phyloP scores from a whole-genome alignment of 2,888 invertebrate genomes.

The Drosophila birchii region DNA sequence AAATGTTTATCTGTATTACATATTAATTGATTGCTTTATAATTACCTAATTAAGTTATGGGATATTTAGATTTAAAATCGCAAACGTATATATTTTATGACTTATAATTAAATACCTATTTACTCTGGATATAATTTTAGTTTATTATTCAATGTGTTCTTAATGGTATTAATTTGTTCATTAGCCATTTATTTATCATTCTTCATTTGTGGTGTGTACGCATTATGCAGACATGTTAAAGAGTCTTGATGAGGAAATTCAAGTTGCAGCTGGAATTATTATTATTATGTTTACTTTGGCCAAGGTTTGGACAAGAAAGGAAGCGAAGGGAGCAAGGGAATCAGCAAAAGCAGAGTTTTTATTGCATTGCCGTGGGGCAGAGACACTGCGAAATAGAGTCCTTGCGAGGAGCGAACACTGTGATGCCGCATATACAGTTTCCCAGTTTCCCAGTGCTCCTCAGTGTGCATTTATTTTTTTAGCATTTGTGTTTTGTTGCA shows the following conservation, averaged over 20 bases:
- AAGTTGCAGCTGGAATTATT: slow-evolving; percentile 48
- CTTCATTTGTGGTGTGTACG: background rate
- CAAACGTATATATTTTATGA: background rate
- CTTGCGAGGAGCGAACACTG: slow-evolving; percentile 18
- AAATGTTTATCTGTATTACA: background rate
- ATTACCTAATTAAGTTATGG: background rate
- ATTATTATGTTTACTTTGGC: slow-evolving; percentile 66
- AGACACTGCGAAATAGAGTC: slow-evolving; percentile 25
- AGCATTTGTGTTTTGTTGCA: slow-evolving; percentile 43
- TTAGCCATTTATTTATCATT: slow-evolving; percentile 3
- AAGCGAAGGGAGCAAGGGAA: slow-evolving; percentile 1
- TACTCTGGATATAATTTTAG: background rate
- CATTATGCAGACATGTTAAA: slow-evolving; percentile 16
- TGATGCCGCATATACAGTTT: slow-evolving; percentile 34
- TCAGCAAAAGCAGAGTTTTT: slow-evolving; percentile 43
- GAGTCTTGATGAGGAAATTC: slow-evolving; percentile 35
- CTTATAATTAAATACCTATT: background rate
- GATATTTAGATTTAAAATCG: background rate
- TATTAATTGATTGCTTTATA: background rate
- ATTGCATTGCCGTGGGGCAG: slow-evolving; percentile 57
- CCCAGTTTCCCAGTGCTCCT: slow-evolving; percentile 14
- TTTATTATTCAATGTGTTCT: background rate
- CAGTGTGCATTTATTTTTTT: slow-evolving; percentile 36
- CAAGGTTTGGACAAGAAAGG: slow-evolving; percentile 22
- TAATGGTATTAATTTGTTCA: background rate